phyloP scores from a whole-genome alignment of 2,797 vertebrate genomes.

The Otolemur crassicaudatus region DNA sequence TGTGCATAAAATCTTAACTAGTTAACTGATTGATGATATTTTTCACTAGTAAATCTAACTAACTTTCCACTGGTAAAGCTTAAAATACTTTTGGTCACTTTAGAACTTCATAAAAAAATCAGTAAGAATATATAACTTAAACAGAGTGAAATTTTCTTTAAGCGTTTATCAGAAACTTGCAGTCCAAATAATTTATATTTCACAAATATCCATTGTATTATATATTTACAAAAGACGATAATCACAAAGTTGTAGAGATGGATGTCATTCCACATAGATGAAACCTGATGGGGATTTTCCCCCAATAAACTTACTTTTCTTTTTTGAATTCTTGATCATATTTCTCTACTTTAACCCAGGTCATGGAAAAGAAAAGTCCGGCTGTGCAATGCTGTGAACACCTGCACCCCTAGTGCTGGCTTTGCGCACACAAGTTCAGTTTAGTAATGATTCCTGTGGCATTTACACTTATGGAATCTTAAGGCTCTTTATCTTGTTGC shows the following conservation, averaged over 20 bases:
- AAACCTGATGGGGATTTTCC: neutral
- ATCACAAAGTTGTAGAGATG: neutral
- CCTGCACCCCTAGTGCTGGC: neutral
- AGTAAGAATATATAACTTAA: constrained; percentile 5
- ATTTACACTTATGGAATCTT: neutral
- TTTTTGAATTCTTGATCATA: constrained; percentile 32
- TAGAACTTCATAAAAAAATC: neutral
- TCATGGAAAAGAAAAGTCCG: neutral
- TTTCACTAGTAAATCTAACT: constrained; percentile 14
- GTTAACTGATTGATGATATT: neutral
- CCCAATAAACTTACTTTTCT: neutral
- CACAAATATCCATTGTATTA: neutral
- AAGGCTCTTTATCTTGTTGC: neutral
- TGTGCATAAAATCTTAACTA: constrained; percentile 47
- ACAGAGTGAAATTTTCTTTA: neutral
- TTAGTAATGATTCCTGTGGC: neutral
- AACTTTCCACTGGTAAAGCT: constrained; percentile 14
- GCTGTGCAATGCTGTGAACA: neutral
- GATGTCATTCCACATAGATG: neutral
- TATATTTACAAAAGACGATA: neutral
- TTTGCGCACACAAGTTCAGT: neutral
- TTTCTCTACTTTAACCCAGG: constrained; percentile 2
- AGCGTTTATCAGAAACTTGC: neutral
- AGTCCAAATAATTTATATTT: constrained; percentile 40
- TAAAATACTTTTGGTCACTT: constrained; percentile 32